A percentile compares a stretch with the other conserved stretches of the same genome.
Evolutionary conservation across 1,140 invertebrate genomes (phyloP).

Genomic region (Trypoxylus dichotomus): DNA sequence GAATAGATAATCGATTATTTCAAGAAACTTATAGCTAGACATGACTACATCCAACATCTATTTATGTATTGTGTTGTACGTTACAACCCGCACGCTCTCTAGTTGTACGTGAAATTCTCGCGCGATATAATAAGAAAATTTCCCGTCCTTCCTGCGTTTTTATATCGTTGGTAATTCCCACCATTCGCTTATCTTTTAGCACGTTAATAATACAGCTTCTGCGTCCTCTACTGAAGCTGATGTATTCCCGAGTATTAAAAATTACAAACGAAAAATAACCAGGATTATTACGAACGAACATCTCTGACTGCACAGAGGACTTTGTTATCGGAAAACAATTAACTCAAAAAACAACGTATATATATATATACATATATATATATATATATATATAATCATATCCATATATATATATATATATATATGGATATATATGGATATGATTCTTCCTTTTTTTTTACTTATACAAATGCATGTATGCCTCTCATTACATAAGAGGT

Average conservation of each 20-base stretch:
- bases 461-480: neutral
- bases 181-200: neutral
- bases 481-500: neutral
- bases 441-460: neutral
- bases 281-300: neutral
- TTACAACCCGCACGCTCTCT: neutral
- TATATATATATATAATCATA: too few species aligned
- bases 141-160: slow-evolving; percentile 1
- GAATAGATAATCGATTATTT: too few species aligned
- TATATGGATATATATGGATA: neutral
- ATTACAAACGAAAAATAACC: neutral
- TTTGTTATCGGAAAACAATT: neutral
- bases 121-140: neutral
- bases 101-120: neutral
- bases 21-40: too few species aligned
- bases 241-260: neutral
- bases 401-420: too few species aligned
- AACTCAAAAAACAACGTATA: neutral
- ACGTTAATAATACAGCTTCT: neutral
- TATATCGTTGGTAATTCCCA: slow-evolving; percentile 16
- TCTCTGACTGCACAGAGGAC: neutral
- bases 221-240: neutral
- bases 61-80: neutral
- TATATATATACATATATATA: too few species aligned
- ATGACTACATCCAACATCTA: neutral